phyloP scores from a whole-genome alignment of 1,140 invertebrate genomes.

The Arctopsyche grandis region DNA sequence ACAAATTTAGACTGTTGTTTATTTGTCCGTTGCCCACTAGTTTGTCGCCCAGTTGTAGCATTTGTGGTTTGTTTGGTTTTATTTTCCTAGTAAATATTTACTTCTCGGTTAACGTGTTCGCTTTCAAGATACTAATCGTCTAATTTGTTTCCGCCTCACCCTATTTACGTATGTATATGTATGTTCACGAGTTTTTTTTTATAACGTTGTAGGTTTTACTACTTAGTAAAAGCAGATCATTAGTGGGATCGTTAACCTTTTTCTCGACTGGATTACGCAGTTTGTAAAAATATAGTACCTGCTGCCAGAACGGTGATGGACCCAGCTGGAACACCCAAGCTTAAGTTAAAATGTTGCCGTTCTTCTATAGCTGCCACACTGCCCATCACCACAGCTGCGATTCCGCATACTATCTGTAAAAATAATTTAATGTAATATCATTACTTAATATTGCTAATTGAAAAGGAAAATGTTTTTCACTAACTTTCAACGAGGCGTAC shows the following conservation, averaged over 20 bases:
- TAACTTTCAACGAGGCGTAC: too few relatives aligned
- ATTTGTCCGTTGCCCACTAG: too few relatives aligned
- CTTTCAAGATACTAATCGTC: too few relatives aligned
- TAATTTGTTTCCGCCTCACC: too few relatives aligned
- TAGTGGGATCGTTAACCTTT: neutral
- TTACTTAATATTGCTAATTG: neutral
- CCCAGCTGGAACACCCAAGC: constrained; percentile 50
- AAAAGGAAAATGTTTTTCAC: too few relatives aligned
- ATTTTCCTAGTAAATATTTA: too few relatives aligned
- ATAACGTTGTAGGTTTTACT: constrained; percentile 40
- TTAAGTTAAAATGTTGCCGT: constrained; percentile 41
- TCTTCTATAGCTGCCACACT: constrained; percentile 52
- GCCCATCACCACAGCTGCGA: constrained; percentile 51
- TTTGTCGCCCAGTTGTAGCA: too few relatives aligned
- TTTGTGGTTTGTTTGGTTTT: too few relatives aligned
- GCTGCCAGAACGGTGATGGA: constrained; percentile 47
- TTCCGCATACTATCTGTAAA: constrained; percentile 52
- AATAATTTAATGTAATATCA: constrained; percentile 3
- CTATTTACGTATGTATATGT: constrained; percentile 44
- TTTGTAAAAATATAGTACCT: constrained; percentile 26
- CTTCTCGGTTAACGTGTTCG: too few relatives aligned
- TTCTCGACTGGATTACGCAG: neutral
- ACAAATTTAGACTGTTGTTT: too few relatives aligned
- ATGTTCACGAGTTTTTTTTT: constrained; percentile 35
- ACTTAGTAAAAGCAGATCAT: constrained; percentile 25